These are phyloP conservation scores for Drosophila parthenogenetica DNA, from an alignment of 2,888 invertebrate genomes.

Conservation along the genomic window DNA sequence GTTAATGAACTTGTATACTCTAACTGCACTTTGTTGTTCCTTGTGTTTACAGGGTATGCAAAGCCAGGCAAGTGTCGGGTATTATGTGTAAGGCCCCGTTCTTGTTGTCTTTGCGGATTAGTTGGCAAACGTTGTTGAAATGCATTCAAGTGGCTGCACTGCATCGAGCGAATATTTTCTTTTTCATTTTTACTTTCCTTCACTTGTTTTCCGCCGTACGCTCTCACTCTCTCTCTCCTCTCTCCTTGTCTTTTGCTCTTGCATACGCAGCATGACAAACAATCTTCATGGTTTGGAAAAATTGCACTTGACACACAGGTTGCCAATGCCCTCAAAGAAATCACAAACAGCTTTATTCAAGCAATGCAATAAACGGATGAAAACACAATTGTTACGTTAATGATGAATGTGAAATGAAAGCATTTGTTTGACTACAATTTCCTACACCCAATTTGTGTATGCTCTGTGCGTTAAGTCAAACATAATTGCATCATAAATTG, in stretches of 20 bases:
- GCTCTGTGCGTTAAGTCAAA: background rate
- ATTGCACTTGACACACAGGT: constrained; percentile 30
- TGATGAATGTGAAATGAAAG: constrained; percentile 2
- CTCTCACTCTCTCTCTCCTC: constrained; percentile 10
- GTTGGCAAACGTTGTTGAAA: constrained; percentile 62
- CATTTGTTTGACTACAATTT: background rate
- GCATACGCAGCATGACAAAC: constrained; percentile 3
- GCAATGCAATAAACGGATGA: constrained; percentile 11
- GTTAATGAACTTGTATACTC: no score
- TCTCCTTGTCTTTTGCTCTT: constrained; percentile 35
- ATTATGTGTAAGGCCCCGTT: constrained; percentile 28
- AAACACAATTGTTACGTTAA: constrained; percentile 17
- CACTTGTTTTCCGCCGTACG: background rate
- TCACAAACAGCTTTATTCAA: constrained; percentile 24
- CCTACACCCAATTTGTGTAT: background rate
- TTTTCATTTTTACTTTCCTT: constrained; percentile 1
- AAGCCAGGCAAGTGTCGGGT: constrained; percentile 54
- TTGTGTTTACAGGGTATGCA: constrained; percentile 20
- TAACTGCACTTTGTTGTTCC: no score
- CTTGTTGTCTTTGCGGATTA: constrained; percentile 74
- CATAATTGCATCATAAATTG: background rate
- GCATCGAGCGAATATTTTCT: constrained; percentile 41
- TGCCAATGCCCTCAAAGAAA: constrained; percentile 2
- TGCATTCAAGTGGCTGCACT: constrained; percentile 71
- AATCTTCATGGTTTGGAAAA: constrained; percentile 18